Base-by-base conservation (phyloP, 35 echinoderm and acorn worm genomes). In the Strongylocentrotus purpuratus region DNA sequence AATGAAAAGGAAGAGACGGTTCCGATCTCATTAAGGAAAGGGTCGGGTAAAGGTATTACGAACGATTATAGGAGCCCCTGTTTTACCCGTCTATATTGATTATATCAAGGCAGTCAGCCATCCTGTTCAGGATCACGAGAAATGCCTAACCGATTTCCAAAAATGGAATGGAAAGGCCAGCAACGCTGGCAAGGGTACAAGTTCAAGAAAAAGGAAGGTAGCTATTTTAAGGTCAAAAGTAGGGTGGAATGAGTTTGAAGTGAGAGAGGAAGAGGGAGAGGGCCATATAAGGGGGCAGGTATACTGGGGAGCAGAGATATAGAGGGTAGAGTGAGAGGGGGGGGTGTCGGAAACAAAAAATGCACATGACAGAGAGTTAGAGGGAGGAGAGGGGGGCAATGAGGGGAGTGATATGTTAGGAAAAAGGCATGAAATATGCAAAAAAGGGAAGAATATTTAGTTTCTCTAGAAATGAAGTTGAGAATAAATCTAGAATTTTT, bases 31-130 rank as follows among this genome's bases (percentile, higher is more conserved):
- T 17, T 78, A 78, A 28, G 65, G 65, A 78, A 28, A 78, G 65
- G 65, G 65, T n/a, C 65, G 65, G 65, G 65, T 78, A 78, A 78
- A 78, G 65, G 65, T 78, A 78, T 78, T 78, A 78, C 65, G 22
- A 78, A 18, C 20, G 65, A 78, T 78, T 78, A 78, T 78, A n/a
- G 65, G 65, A 78, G 65, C 65, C 65, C 22, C 65, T 78, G 65
- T 22, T 78, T 78, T 28, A 18, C 65, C 20, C 20, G 65, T 78
- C 65, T n/a, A 78, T 28, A 78, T 78, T 28, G 65, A 78, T 78
- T 78, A 78, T 78, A 78, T 78, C 65, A 78, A 78, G 25, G 65
- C 20, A 31, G 25, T 78, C 65, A n/a, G 20, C 7, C 65, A 78
- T 78, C 65, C 65, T 78, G 65, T 78, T 78, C 2, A 78, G 65